Evolutionary conservation across 2,888 invertebrate species (phyloP).

Genomic region (Nomada hirtipes): DNA sequence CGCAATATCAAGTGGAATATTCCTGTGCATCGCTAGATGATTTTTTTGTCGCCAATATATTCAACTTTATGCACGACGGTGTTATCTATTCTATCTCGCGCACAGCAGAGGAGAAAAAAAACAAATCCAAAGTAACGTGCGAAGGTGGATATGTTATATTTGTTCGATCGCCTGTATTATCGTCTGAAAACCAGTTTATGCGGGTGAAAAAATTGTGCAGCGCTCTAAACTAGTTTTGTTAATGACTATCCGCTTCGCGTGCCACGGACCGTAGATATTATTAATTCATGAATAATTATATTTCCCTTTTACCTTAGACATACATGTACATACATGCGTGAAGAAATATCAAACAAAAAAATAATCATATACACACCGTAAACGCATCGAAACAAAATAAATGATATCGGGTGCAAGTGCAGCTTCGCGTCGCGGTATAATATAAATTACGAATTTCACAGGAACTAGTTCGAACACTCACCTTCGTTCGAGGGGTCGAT

Average conservation of each 20-base stretch:
- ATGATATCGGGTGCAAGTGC: too few relatives aligned
- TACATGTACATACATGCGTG: too few relatives aligned
- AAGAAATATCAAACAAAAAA: not conserved
- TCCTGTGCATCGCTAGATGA: not conserved
- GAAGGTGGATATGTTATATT: not conserved
- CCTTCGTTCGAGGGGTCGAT: not conserved
- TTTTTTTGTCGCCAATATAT: not conserved
- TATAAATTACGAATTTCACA: not conserved
- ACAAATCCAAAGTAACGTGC: not conserved
- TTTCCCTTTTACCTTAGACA: not conserved
- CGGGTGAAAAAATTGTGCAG: not conserved
- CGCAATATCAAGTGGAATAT: conserved; percentile 1
- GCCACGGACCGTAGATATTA: not conserved
- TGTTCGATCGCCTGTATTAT: not conserved
- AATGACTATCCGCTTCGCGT: not conserved
- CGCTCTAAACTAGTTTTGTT: conserved; percentile 22
- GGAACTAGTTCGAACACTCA: not conserved
- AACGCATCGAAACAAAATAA: too few relatives aligned
- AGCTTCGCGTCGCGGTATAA: too few relatives aligned
- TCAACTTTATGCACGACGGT: not conserved
- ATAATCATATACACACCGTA: not conserved
- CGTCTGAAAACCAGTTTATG: not conserved
- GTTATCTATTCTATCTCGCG: not conserved
- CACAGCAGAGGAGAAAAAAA: not conserved
- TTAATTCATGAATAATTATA: not conserved